Evolutionary conservation across 2,113 vertebrate species (phyloP).

Genomic region (Aegotheles bennettii): DNA sequence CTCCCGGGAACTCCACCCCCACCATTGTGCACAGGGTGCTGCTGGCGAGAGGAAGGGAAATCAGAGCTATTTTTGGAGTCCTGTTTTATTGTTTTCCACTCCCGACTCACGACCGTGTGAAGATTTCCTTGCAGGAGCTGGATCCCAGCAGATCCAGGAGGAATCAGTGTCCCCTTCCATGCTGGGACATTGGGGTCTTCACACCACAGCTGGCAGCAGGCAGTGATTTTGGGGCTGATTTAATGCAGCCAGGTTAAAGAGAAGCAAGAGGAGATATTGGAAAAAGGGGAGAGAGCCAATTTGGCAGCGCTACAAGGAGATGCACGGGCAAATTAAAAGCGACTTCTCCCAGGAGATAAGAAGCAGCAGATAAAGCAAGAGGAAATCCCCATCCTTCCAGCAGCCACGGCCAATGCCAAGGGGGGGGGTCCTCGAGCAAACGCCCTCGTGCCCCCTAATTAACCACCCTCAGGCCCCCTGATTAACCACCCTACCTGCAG

Average conservation of each 20-base stretch:
- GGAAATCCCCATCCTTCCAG: not conserved
- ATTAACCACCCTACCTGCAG: not conserved
- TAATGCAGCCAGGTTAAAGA: not conserved
- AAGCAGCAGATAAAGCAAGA: not conserved
- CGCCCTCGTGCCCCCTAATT: fast-evolving
- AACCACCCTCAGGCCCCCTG: not conserved
- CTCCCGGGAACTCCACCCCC: not conserved
- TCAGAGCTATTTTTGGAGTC: not conserved
- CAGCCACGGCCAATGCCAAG: no score
- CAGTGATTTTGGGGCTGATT: not conserved
- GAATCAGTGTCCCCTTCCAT: fast-evolving
- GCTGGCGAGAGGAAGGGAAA: not conserved
- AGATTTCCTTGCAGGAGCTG: not conserved
- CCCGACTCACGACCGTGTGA: not conserved
- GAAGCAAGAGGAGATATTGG: fast-evolving
- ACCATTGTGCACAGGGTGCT: not conserved
- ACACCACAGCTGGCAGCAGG: fast-evolving
- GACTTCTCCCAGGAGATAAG: not conserved
- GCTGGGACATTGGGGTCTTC: not conserved
- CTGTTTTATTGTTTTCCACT: not conserved
- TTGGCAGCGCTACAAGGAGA: not conserved
- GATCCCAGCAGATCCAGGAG: not conserved
- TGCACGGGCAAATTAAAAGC: fast-evolving
- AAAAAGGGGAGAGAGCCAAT: not conserved
- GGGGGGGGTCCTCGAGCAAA: not conserved